Percentiles rank a stretch among this genome's conserved stretches.
phyloP scores from a whole-genome alignment of 2,888 invertebrate species.

The Caenorhabditis sp. region DNA sequence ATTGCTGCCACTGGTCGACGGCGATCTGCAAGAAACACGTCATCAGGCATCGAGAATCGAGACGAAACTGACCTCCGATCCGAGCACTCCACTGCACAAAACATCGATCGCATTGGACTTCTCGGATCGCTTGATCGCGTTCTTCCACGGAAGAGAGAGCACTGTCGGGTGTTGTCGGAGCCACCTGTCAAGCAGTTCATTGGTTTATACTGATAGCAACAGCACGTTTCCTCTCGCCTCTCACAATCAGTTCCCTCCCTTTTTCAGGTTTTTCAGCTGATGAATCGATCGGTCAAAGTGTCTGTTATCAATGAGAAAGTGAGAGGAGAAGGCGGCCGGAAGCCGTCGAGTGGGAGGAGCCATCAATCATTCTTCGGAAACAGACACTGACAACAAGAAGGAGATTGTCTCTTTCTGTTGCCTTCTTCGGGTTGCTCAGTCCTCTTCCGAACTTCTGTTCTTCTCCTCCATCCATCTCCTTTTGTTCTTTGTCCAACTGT shows the following conservation, averaged over 20 bases:
- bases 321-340: conserved; percentile 18
- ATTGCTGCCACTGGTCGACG: conserved; percentile 77
- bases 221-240: neutral
- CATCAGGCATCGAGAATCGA: neutral
- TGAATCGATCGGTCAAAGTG: conserved; percentile 31
- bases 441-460: neutral
- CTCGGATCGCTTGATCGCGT: conserved; percentile 92
- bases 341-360: neutral
- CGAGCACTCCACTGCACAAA: conserved; percentile 77
- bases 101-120: conserved; percentile 94
- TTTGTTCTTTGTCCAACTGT: conserved; percentile 7
- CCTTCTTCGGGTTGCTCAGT: neutral
- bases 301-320: conserved; percentile 20
- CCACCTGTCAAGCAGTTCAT: conserved; percentile 87
- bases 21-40: conserved; percentile 60
- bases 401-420: neutral
- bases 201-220: conserved; percentile 39
- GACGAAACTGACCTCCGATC: conserved; percentile 76
- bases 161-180: conserved; percentile 94
- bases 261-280: conserved; percentile 38
- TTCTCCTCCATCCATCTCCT: too few relatives aligned
- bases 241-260: neutral
- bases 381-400: conserved; percentile 11
- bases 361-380: conserved; percentile 35
- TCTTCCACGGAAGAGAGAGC: conserved; percentile 90